Base-by-base conservation (phyloP, 2,888 invertebrate genomes). In the Parapristionchus giblindavisi region DNA sequence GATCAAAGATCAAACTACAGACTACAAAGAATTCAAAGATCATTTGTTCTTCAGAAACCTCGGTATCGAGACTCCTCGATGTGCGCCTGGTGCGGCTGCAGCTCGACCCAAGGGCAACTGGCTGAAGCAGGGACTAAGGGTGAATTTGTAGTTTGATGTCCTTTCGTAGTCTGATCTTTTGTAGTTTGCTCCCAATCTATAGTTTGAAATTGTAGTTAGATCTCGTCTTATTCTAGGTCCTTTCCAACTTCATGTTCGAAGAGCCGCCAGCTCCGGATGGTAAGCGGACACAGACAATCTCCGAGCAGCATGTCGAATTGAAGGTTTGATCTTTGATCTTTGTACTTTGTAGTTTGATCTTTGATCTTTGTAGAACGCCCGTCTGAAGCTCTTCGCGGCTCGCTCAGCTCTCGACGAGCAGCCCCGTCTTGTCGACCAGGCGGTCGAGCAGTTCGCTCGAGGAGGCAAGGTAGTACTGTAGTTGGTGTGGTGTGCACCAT, bases 351-450 rank as follows among this genome's bases (percentile, higher is more conserved):
- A 24, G 6, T 11, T 63, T 6, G 11, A 36, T 34, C 43, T n/a
- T 40, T 34, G 34, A 29, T 52, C 48, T 43, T 78, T 77, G 36
- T 63, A 79, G 63, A 70, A 77, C 71, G 78, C 79, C 4, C 77
- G 83, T 11, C 79, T 81, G 79, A 83, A 83, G 72, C 76, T 83
- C 56, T 83, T 83, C 73, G 83, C 81, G 0, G 78, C 81, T 0
- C 77, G 83, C 63, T 79, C 80, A 4, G 83, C 83, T 0, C 79
- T 83, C 75, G 78, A 83, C 51, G 76, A 81, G 36, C 79, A 83
- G 63, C 83, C 83, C 5, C 72, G 66, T 4, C 63, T 83, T 11
- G 65, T 83, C 24, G 72, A 77, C 51, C 60, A 72, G 72, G 72
- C 60, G 6, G 60, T 72, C 60, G 72, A 58, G 27, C 72, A 70